Percentiles rank a stretch among this genome's conserved stretches.
Conservation (phyloP, 2,797 vertebrate species). For the Aratinga solstitialis region DNA sequence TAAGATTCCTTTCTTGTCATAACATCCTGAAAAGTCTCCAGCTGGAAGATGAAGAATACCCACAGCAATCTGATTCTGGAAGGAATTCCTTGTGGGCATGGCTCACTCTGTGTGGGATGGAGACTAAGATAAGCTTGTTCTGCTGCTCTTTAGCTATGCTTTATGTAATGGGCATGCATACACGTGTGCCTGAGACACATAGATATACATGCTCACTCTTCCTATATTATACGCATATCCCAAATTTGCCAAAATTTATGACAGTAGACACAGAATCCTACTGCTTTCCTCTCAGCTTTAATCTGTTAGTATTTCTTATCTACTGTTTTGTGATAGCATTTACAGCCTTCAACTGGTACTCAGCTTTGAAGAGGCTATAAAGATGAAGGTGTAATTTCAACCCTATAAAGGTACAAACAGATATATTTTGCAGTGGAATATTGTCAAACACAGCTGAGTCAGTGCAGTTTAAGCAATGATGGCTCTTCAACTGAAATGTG, state of each 20-base stretch:
- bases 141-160: neutral
- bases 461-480: neutral
- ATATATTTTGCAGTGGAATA: neutral
- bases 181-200: neutral
- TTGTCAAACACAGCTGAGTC: neutral
- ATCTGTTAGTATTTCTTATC: neutral
- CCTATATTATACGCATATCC: neutral
- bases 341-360: neutral
- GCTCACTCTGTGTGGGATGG: fast-evolving
- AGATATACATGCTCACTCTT: neutral
- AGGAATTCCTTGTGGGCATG: neutral
- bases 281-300: neutral
- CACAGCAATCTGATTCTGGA: neutral
- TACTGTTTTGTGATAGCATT: neutral
- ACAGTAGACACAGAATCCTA: neutral
- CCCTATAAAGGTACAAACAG: neutral
- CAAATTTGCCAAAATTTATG: neutral
- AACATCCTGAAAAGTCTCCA: neutral
- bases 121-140: neutral
- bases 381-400: neutral
- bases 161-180: fast-evolving
- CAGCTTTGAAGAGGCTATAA: neutral
- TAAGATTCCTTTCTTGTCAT: neutral
- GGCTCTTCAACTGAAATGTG: neutral
- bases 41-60: neutral